phyloP scores from a whole-genome alignment of 2,888 invertebrate species.

The Matsumyia berberina region DNA sequence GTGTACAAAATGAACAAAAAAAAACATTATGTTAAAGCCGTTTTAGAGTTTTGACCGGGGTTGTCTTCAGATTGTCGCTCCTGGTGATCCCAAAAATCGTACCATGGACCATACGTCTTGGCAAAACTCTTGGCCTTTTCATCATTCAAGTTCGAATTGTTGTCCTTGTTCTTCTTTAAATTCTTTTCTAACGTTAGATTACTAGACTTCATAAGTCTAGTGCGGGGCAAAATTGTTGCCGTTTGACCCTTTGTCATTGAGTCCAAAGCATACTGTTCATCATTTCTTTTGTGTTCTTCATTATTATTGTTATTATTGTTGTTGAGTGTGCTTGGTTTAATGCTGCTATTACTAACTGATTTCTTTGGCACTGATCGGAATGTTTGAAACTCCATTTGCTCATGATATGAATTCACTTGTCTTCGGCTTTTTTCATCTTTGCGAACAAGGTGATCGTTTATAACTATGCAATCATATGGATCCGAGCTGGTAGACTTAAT shows the following conservation, averaged over 20 bases:
- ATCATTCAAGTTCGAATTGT: slow-evolving; percentile 79
- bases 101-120: slow-evolving; percentile 94
- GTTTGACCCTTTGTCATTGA: slow-evolving; percentile 80
- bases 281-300: slow-evolving; percentile 85
- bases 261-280: slow-evolving; percentile 85
- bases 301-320: slow-evolving; percentile 80
- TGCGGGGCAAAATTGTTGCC: slow-evolving; percentile 82
- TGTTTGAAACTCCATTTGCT: slow-evolving; percentile 85
- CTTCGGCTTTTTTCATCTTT: slow-evolving; percentile 84
- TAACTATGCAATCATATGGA: slow-evolving; percentile 92
- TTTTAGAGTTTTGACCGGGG: slow-evolving; percentile 38
- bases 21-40: slow-evolving; percentile 35
- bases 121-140: slow-evolving; percentile 80
- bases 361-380: slow-evolving; percentile 79
- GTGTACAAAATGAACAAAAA: background rate
- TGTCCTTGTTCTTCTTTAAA: slow-evolving; percentile 85
- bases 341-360: slow-evolving; percentile 21
- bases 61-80: slow-evolving; percentile 76
- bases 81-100: slow-evolving; percentile 90
- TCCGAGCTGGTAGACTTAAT: slow-evolving; percentile 88
- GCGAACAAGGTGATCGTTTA: slow-evolving; percentile 89
- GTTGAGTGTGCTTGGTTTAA: slow-evolving; percentile 76
- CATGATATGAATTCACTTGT: slow-evolving; percentile 81
- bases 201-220: slow-evolving; percentile 81
- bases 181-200: slow-evolving; percentile 78